Evolutionary conservation across 2,113 vertebrate genomes (phyloP), one percentile per base, ranked within the genome.

Genomic region (Fukomys damarensis): DNA sequence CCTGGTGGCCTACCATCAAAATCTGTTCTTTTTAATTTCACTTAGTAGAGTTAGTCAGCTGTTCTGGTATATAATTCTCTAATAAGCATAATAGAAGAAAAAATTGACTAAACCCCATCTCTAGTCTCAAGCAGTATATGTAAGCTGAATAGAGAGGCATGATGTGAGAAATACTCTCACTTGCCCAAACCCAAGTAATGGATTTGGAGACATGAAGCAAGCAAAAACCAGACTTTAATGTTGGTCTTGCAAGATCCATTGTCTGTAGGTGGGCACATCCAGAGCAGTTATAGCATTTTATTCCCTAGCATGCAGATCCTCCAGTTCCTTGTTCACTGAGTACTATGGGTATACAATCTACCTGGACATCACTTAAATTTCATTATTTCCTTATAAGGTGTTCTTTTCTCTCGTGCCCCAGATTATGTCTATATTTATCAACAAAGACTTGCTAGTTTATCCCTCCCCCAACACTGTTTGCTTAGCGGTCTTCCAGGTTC

Each of bases 21-120:
- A 66, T 8, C 2, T 41, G 26, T 32, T 59, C 59, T 35, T 38
- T 58, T 20, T 88, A 43, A 43, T 63, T 70, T 89, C 89, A 74
- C 46, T 95, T 82, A 82, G 26, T 28, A 86, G 8, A 89, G 4
- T 70, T 87, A 68, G 65, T 85, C 43, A 93, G 52, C 65, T 86
- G 19, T 84, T 58, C 54, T 83, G n/a, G 14, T 77, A 70, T 82
- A 56, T 58, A 93, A 92, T 89, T n/a, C 17, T 82, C 17, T 91
- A 70, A 61, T 77, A 93, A 93, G 28, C 22, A 86, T 24, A 89
- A 28, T 85, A 58, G 49, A 91, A 95, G 41, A 72, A 91, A 93
- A 96, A 81, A 9, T 93, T 68, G 41, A 84, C n/a, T 84, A 86
- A 14, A 65, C 0, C 52, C 49, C 19, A 80, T 90, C 54, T n/a